Base-by-base conservation (phyloP, 1,140 invertebrate species). In the Pogonognathellus flavescens region DNA sequence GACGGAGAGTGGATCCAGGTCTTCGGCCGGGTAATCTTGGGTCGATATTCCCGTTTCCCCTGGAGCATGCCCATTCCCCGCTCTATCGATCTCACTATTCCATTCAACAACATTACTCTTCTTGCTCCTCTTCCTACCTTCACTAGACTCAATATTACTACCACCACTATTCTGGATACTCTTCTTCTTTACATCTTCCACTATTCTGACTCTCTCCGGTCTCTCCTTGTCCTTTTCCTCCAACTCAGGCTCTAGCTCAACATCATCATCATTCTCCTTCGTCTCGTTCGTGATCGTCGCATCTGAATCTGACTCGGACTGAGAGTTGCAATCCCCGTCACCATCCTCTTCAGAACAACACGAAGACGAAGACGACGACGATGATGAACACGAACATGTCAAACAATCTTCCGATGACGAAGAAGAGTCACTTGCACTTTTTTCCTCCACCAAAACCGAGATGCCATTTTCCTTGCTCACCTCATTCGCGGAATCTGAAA, bases 21-120 rank as follows among this genome's bases (percentile, higher is more conserved):
- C 66, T 80, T 52, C 52, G 72, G 83, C 86, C 83, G 55, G 83
- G 86, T 84, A 86, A 81, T 86, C 80, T 84, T 84, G 80, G 87
- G 87, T 88, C 87, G 87, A 88, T 88, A 88, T 86, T 85, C 85
- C 85, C 52, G 85, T 86, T 88, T 86, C 85, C 82, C 85, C 66
- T 84, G 82, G 87, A 86, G 82, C 87, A 88, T 86, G 87, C 85
- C 55, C 83, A 82, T 80, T 80, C 82, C 53, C 59, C 22, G 16
- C 59, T 62, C 41, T 55, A 88, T 83, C 87, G 82, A 83, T 86
- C 80, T 49, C 20, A 41, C 80, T n/a, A 50, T 20, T 41, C 53
- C 66, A 80, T 80, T 86, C 81, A 60, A 82, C 82, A 76, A 76
- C 70, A 62, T 85, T 76, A 82, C 80, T 80, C 83, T 41, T 41